Evolutionary conservation across 2,888 invertebrate species (phyloP).

Genomic region (Hofmannophila pseudospretella): DNA sequence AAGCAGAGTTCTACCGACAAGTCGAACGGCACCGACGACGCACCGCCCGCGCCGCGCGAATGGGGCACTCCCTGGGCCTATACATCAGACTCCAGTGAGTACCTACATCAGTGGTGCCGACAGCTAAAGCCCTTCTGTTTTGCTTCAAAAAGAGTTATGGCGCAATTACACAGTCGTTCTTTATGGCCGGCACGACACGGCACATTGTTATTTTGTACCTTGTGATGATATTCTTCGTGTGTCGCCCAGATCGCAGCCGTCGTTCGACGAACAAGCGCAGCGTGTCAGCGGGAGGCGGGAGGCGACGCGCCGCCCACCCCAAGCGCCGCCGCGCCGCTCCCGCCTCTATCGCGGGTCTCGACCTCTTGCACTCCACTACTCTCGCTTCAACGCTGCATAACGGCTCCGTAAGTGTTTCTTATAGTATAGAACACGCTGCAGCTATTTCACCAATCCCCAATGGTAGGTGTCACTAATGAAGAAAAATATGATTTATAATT

Average conservation of each 20-base stretch:
- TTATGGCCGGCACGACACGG: no score
- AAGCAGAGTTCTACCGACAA: no score
- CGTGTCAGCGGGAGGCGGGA: conserved; percentile 67
- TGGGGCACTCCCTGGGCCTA: conserved; percentile 77
- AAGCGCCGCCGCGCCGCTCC: conserved; percentile 63
- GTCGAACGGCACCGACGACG: conserved; percentile 67
- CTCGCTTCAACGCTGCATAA: conserved; percentile 90
- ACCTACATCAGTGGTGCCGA: no score
- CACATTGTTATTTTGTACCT: no score
- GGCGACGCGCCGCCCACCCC: conserved; percentile 51
- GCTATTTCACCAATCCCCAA: no score
- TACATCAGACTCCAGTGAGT: conserved; percentile 63
- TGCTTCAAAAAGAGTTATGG: no score
- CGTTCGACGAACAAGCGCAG: conserved; percentile 65
- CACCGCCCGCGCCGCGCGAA: conserved; percentile 67
- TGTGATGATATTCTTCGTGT: no score
- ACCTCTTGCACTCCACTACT: conserved; percentile 92
- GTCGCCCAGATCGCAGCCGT: conserved; percentile 47
- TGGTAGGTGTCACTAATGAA: no score
- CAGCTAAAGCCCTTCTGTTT: conserved; percentile 59
- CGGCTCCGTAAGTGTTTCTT: conserved; percentile 58
- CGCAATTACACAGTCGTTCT: no score
- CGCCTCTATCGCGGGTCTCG: conserved; percentile 89
- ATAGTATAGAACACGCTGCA: no score
- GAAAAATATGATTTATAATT: no score